These are phyloP conservation scores for Torymus aiolomorphi DNA, from an alignment of 2,888 invertebrate species.

Conservation along the genomic window DNA sequence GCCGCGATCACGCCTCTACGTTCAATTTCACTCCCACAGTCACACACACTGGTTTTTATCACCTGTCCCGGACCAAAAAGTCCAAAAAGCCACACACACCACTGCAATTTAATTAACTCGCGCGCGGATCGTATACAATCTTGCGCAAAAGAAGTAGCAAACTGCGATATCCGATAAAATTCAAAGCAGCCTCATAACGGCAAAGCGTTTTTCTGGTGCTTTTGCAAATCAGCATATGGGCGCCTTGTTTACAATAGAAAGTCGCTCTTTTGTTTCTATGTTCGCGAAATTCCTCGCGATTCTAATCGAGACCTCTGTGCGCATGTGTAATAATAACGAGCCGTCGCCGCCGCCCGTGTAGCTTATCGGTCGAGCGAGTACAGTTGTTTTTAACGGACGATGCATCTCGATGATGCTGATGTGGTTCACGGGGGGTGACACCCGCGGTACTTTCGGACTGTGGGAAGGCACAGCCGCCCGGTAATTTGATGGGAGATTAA, in stretches of 20 bases:
- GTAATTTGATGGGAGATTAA: too few species aligned
- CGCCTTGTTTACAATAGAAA: conserved; percentile 41
- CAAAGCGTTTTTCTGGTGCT: conserved; percentile 12
- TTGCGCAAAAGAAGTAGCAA: too few species aligned
- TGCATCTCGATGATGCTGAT: too few species aligned
- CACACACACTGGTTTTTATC: too few species aligned
- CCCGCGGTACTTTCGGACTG: too few species aligned
- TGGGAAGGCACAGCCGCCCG: too few species aligned
- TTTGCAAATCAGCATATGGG: conserved; percentile 26
- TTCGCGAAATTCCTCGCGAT: conserved; percentile 55
- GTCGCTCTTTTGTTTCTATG: conserved; percentile 47
- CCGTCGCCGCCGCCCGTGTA: not conserved
- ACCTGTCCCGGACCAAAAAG: too few species aligned
- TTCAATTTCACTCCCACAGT: not conserved
- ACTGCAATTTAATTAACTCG: conserved; percentile 18
- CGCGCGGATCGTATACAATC: too few species aligned
- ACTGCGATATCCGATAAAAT: conserved; percentile 30
- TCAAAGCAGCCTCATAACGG: conserved; percentile 28
- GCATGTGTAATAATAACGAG: conserved; percentile 41
- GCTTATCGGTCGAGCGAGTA: conserved; percentile 36
- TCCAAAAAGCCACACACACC: too few species aligned
- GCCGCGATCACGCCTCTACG: too few species aligned
- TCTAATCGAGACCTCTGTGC: conserved; percentile 53
- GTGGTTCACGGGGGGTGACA: too few species aligned
- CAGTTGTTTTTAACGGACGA: too few species aligned